phyloP scores from a whole-genome alignment of 2,888 invertebrate genomes.

The Caenorhabditis plicata region DNA sequence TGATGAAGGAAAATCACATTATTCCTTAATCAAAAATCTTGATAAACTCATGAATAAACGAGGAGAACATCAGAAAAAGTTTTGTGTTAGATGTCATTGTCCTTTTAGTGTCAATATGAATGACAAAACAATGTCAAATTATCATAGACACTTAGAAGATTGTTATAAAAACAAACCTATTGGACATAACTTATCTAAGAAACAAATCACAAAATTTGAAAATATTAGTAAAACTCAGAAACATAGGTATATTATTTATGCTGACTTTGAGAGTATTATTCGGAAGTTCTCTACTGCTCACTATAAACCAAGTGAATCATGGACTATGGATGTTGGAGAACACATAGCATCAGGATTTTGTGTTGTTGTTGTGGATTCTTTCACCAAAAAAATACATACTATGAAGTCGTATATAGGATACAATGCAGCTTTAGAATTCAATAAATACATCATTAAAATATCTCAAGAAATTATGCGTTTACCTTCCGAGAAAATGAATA shows the following conservation, averaged over 20 bases:
- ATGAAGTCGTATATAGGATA: conserved; percentile 13
- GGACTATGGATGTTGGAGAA: conserved; percentile 30
- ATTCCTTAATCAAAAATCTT: conserved; percentile 32
- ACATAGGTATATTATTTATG: conserved; percentile 34
- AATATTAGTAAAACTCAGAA: conserved; percentile 39
- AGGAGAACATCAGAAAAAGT: conserved; percentile 26
- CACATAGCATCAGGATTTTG: conserved; percentile 35
- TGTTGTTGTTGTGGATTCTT: conserved; percentile 33
- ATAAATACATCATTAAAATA: conserved; percentile 20
- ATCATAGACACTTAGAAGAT: conserved; percentile 33
- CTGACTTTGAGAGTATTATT: conserved; percentile 36
- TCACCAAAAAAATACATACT: conserved; percentile 6
- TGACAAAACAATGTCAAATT: conserved; percentile 21
- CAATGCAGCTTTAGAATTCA: conserved; percentile 15
- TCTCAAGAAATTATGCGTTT: conserved; percentile 10
- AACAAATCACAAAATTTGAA: conserved; percentile 27
- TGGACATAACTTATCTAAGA: conserved; percentile 14
- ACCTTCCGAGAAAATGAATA: conserved; percentile 1
- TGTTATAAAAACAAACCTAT: conserved; percentile 37
- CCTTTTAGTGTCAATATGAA: conserved; percentile 14
- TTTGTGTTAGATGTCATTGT: conserved; percentile 32
- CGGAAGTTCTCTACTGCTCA: conserved; percentile 6
- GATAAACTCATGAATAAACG: conserved; percentile 22
- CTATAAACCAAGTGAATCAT: conserved; percentile 19
- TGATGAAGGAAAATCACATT: conserved; percentile 27